Base-by-base conservation (phyloP, 1,140 invertebrate genomes). In the Octopus bimaculoides region DNA sequence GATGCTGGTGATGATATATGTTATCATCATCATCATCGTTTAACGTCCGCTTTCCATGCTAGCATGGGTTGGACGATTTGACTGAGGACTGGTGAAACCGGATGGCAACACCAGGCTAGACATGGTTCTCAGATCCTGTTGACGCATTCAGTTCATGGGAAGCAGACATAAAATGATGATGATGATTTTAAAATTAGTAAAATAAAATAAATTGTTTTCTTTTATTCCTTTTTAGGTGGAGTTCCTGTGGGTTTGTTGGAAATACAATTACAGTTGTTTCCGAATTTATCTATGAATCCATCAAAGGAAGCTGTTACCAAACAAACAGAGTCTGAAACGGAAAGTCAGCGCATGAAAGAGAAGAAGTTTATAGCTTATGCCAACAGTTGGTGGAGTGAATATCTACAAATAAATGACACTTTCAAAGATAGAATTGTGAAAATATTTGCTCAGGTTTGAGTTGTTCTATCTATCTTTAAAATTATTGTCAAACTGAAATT, bases 331-430 rank as follows among this genome's bases (percentile, higher is more conserved):
- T 78, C 89, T 74, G 89, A 90, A 80, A 76, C 82, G 41, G 83
- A 81, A 55, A 79, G 84, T 14, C 87, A 89, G 80, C 85, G 89
- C 54, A 90, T 91, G 79, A 82, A 83, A 74, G 89, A 91, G 77
- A 78, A 90, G 7, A 77, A 89, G 1, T 91, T 91, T 81, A 82
- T 91, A 8, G 87, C 89, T 3, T 91, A 91, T 83, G 87, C 89
- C 26, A 91, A 90, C 77, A 88, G 90, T 78, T 91, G 91, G 91
- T 91, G 90, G 90, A 88, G 89, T 80, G 91, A 91, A 76, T 91
- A 87, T 78, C 81, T 90, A 1, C 86, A 90, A 79, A 91, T 91
- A 26, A 81, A 90, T 79, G 84, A 86, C 5, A 82, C 84, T 20
- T 88, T 91, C 80, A 84, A 85, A 61, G 84, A 89, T 26, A 85